Conservation (phyloP, 2,113 vertebrate genomes). For the Alethe castanea region DNA sequence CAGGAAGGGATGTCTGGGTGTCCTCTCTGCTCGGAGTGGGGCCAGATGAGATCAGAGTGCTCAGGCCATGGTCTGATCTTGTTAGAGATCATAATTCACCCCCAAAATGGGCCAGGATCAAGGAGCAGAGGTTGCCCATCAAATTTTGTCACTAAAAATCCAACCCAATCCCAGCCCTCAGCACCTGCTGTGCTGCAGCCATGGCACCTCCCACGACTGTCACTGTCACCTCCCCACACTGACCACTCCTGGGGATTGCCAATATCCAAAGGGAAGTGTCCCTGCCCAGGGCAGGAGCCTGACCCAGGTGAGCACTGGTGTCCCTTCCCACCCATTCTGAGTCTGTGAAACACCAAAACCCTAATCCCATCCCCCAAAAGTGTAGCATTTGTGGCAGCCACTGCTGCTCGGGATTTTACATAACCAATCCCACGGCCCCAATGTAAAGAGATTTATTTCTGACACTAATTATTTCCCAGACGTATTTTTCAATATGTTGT, state of each 20-base stretch:
- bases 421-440: background rate
- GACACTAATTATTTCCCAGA: background rate
- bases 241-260: fast-evolving
- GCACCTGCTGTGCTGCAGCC: background rate
- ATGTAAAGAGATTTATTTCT: background rate
- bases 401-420: background rate
- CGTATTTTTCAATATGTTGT: background rate
- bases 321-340: background rate
- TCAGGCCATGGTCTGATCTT: background rate
- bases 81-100: fast-evolving
- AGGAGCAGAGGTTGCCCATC: fast-evolving
- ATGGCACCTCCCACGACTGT: background rate
- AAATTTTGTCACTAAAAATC: background rate
- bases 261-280: background rate
- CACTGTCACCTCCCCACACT: background rate
- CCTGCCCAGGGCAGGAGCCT: background rate
- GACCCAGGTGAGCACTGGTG: background rate
- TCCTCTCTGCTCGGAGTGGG: background rate
- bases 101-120: no score
- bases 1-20: background rate
- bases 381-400: background rate
- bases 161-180: background rate
- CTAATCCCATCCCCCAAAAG: fast-evolving
- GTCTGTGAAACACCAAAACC: no score
- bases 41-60: fast-evolving